Base-by-base conservation (phyloP, 2,113 vertebrate genomes). In the Amphiprion percula region DNA sequence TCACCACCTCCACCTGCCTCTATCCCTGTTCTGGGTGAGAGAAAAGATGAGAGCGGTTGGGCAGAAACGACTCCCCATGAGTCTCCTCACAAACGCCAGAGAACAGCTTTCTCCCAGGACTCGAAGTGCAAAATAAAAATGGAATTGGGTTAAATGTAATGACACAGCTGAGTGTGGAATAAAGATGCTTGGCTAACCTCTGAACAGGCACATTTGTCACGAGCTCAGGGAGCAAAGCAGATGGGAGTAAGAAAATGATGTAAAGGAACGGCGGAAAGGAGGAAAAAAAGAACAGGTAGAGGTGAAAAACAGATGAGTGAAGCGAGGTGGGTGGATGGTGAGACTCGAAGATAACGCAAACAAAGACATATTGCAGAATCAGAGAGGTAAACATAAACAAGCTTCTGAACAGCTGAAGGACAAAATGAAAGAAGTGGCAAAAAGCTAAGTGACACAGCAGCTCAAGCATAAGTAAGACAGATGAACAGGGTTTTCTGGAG, bases 121-220 rank as follows among this genome's bases (percentile, higher is more conserved):
- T 63, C n/a, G 7, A 37, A 63, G 60, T 77, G 33, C 37, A 2
- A 37, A 60, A 79, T 55, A 37, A 82, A 80, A 82, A 79, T 53
- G 73, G 49, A 89, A 79, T 0, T 79, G 78, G 83, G 70, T 85
- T 79, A 81, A 90, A 88, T 83, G 86, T 68, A 86, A 64, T 44
- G 64, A 85, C 73, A 79, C 70, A 70, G 77, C 47, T 21, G 23
- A 28, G 52, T 10, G 41, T 78, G 52, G 76, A 75, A 53, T 71
- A 68, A 72, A 83, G 74, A 88, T 39, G 50, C 24, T 82, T 79
- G 5, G 56, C 62, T 74, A 68, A 59, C 74, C 62, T 89, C 76
- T 28, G 62, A 73, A 64, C 30, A 44, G 75, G 64, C 50, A 83
- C 79, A 87, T 89, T 87, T 75, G 56, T 89, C 85, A 84, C 17